Evolutionary conservation across 2,797 vertebrate species (phyloP), one percentile per base, ranked within the genome.

Genomic region (Eulemur albifrons): DNA sequence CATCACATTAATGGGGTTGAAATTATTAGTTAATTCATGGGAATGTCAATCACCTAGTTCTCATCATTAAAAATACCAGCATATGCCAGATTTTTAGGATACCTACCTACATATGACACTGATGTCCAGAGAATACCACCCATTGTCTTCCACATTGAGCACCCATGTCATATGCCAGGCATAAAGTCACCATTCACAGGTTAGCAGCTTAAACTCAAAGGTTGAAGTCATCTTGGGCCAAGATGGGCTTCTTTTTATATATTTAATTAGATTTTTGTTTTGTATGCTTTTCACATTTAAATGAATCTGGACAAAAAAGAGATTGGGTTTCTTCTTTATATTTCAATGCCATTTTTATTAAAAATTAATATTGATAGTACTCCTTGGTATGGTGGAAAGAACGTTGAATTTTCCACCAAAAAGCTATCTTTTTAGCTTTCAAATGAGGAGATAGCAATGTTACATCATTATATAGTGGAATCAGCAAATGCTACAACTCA

Each of bases 291-390:
- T 84, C 15, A 35, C 38, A 57, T 30, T 88, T 77, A 90, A 87
- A 87, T 54, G 32, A 75, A 61, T 27, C 69, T 75, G n/a, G 81
- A 35, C 14, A 82, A 63, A 35, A 67, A 21, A 72, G 48, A 54
- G 30, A 59, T 94, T 94, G 57, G 15, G 13, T 67, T 86, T 59
- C n/a, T 86, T 73, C 48, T 57, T 81, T 21, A 32, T 43, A 67
- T 83, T 88, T 83, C 89, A 50, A 69, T 76, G 27, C 27, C n/a
- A 72, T 50, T 88, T 65, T 91, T 75, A 70, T 86, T 89, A 70
- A 25, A 92, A 61, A 50, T 87, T 72, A 79, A 43, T 38, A 92
- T 90, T n/a, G 7, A 86, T 73, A 87, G 52, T 90, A 61, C 21
- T 87, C 15, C 14, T 57, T 43, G 7, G 20, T 27, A 50, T 69